Conservation (phyloP, 2,113 vertebrate species). For the Struthio camelus region DNA sequence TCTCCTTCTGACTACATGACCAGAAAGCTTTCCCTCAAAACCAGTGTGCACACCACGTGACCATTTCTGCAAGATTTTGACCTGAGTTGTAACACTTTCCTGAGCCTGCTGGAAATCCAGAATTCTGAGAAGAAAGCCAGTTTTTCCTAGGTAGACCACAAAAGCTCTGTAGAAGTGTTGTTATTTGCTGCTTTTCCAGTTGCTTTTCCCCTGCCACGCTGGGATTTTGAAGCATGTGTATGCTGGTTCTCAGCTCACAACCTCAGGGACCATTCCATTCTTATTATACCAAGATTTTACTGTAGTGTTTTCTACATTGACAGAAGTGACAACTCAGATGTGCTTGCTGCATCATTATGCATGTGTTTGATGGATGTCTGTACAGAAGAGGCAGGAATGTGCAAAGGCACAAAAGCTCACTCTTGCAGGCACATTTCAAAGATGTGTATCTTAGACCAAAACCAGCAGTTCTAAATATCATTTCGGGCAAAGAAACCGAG, state of each 20-base stretch:
- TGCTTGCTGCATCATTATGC: not conserved
- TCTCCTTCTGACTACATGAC: not conserved
- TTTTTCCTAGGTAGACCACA: not conserved
- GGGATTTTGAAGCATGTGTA: not conserved
- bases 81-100: not conserved
- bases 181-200: not conserved
- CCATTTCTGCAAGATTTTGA: not conserved
- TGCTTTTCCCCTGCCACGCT: not conserved
- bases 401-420: not conserved
- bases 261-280: not conserved
- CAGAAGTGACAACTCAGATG: not conserved
- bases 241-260: not conserved
- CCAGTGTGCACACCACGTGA: accelerated
- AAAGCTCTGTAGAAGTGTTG: not conserved
- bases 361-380: not conserved
- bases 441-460: not conserved
- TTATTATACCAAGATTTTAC: not conserved
- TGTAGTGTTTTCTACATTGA: not conserved
- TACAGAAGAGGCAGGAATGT: not conserved
- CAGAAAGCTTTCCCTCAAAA: not conserved
- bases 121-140: not conserved
- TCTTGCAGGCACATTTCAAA: not conserved
- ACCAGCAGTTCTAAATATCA: not conserved
- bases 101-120: not conserved
- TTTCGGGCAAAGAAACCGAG: not conserved